Conservation (phyloP, 2,888 invertebrate species). For the Oscheius myriophilus region DNA sequence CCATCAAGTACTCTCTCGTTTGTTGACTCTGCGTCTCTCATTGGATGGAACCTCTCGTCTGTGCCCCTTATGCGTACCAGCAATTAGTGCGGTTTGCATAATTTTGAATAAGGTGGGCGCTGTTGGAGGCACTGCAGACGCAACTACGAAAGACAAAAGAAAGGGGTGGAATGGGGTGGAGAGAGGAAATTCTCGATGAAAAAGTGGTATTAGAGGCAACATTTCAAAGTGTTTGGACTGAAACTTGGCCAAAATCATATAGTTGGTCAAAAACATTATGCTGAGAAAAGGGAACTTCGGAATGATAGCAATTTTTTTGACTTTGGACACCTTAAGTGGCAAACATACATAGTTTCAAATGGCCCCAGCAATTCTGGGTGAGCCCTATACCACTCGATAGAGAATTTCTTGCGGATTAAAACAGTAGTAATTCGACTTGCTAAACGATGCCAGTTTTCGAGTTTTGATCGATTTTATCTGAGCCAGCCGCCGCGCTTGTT, state of each 20-base stretch:
- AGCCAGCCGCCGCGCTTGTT: too few relatives aligned
- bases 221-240: not conserved
- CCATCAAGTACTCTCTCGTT: slow-evolving; percentile 7
- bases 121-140: not conserved
- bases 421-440: too few relatives aligned
- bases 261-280: too few relatives aligned
- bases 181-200: not conserved
- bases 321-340: too few relatives aligned
- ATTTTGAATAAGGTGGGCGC: slow-evolving; percentile 27
- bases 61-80: slow-evolving; percentile 13
- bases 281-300: too few relatives aligned
- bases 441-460: too few relatives aligned
- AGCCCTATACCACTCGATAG: too few relatives aligned
- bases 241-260: not conserved
- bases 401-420: too few relatives aligned
- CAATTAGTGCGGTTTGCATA: slow-evolving; percentile 31
- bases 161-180: not conserved
- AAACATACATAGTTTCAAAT: too few relatives aligned
- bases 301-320: too few relatives aligned
- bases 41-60: slow-evolving; percentile 1
- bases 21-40: slow-evolving; percentile 18
- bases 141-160: not conserved
- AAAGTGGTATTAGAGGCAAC: not conserved
- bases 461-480: too few relatives aligned
- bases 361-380: too few relatives aligned